Conservation (phyloP, 2,888 invertebrate species). For the Priocnemis perturbator region DNA sequence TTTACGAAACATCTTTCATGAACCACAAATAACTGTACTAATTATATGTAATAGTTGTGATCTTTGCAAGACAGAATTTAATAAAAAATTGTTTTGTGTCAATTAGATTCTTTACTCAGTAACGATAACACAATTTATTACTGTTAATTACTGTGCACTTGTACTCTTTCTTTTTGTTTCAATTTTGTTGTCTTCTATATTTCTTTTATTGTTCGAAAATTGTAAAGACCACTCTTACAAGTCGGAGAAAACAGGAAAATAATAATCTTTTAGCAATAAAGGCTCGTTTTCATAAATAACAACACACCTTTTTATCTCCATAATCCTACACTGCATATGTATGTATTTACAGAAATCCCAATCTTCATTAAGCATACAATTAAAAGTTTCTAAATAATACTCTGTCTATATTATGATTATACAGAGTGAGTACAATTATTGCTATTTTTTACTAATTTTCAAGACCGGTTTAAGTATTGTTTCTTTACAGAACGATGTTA, state of each 20-base stretch:
- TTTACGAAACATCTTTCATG: conserved; percentile 56
- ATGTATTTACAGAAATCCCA: background rate
- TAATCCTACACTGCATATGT: background rate
- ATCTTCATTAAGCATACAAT: background rate
- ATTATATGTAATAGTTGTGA: conserved; percentile 47
- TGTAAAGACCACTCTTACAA: too few species aligned
- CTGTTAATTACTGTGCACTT: background rate
- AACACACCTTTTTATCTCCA: too few species aligned
- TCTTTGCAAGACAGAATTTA: conserved; percentile 49
- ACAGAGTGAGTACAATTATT: too few species aligned
- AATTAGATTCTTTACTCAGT: conserved; percentile 5
- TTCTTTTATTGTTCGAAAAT: background rate
- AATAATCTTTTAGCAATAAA: too few species aligned
- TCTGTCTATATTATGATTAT: too few species aligned
- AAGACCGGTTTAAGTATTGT: too few species aligned
- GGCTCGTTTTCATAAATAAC: too few species aligned
- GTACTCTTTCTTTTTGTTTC: background rate
- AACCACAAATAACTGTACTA: conserved; percentile 40
- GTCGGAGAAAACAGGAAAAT: too few species aligned
- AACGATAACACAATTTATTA: background rate
- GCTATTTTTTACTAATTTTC: too few species aligned
- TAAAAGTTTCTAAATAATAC: too few species aligned
- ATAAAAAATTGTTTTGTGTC: conserved; percentile 37
- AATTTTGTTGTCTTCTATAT: background rate
- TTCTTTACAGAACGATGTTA: too few species aligned